Evolutionary conservation across 1,140 invertebrate genomes (phyloP).

Genomic region (Drosophila azteca): DNA sequence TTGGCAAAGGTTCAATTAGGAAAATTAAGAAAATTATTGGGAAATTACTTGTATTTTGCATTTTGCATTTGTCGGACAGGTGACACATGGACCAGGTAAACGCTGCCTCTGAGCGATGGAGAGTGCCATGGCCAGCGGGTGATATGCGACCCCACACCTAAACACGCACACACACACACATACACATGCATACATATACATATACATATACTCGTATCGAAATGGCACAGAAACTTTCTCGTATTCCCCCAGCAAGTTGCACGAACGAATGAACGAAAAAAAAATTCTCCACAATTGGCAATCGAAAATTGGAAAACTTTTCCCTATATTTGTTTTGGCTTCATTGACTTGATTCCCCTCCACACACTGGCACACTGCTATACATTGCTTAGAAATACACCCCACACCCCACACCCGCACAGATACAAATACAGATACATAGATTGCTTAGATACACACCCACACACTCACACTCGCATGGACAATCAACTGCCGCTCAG

Average conservation of each 20-base stretch:
- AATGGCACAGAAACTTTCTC: slow-evolving; percentile 73
- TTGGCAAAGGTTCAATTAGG: slow-evolving; percentile 15
- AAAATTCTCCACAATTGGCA: slow-evolving; percentile 75
- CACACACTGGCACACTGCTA: slow-evolving; percentile 2
- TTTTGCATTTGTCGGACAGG: slow-evolving; percentile 25
- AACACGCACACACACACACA: slow-evolving; percentile 23
- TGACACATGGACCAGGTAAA: too few species aligned
- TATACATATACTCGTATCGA: slow-evolving; percentile 43
- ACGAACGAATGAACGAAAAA: slow-evolving; percentile 38
- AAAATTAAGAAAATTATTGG: slow-evolving; percentile 36
- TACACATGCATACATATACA: slow-evolving; percentile 17
- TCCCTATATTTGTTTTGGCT: slow-evolving; percentile 81
- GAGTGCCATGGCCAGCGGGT: background rate
- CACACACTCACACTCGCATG: slow-evolving; percentile 18
- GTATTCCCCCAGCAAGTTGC: slow-evolving; percentile 69
- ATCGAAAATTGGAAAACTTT: slow-evolving; percentile 82
- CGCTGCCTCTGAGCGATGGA: background rate
- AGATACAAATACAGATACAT: background rate
- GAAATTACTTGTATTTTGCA: slow-evolving; percentile 7
- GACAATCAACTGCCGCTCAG: slow-evolving; percentile 46
- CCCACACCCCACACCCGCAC: slow-evolving; percentile 16
- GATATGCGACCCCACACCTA: slow-evolving; percentile 28
- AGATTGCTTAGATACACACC: slow-evolving; percentile 3
- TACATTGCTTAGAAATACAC: slow-evolving; percentile 24
- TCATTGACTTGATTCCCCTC: slow-evolving; percentile 73